A percentile compares a stretch with the other conserved stretches of the same genome.
Evolutionary conservation across 2,888 invertebrate species (phyloP).

Genomic region (Synergus japonicus): DNA sequence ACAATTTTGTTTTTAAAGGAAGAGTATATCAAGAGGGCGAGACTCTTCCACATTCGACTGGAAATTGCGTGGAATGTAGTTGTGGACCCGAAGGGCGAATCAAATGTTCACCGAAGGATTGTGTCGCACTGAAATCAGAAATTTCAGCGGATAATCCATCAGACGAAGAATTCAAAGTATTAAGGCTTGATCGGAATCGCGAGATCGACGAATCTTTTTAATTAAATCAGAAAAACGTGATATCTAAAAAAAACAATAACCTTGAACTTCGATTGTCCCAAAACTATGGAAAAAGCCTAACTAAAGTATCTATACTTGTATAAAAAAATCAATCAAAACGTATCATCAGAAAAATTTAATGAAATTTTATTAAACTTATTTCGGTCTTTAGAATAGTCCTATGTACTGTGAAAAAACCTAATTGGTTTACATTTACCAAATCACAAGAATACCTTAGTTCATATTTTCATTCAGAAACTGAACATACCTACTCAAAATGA

Average conservation of each 20-base stretch:
- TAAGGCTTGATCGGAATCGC: conserved; percentile 66
- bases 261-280: background rate
- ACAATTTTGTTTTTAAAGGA: conserved; percentile 76
- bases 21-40: conserved; percentile 83
- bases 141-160: conserved; percentile 64
- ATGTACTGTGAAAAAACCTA: too few relatives aligned
- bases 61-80: conserved; percentile 85
- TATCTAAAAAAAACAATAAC: background rate
- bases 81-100: conserved; percentile 80
- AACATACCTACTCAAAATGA: background rate
- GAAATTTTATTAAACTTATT: too few relatives aligned
- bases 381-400: too few relatives aligned
- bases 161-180: conserved; percentile 68
- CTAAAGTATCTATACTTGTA: conserved; percentile 4
- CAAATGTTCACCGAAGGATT: conserved; percentile 73
- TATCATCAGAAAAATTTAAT: background rate
- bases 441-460: conserved; percentile 38
- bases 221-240: conserved; percentile 56
- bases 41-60: conserved; percentile 83
- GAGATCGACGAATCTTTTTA: conserved; percentile 71
- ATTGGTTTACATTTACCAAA: background rate
- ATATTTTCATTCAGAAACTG: conserved; percentile 16
- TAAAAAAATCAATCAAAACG: conserved; percentile 11
- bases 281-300: background rate
- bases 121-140: conserved; percentile 69